Base-by-base conservation (phyloP, 2,888 invertebrate genomes). In the Caenorhabditis virilis region DNA sequence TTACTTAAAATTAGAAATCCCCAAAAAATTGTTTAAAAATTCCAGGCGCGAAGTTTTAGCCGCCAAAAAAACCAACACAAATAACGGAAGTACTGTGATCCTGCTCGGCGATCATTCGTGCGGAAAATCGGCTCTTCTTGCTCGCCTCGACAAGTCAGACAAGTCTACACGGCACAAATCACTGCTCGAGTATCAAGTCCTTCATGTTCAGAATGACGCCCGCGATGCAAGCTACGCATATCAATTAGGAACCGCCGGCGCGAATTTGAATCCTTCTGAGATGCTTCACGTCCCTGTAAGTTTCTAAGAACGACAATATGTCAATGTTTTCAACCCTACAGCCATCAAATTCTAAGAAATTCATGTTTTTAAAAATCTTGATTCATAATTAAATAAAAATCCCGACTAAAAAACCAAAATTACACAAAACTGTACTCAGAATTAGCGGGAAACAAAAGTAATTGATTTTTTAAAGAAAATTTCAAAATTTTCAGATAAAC, bases 161-260 rank as follows among this genome's bases (percentile, higher is more conserved):
- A 49, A 55, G 26, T 45, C 58, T 13, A 43, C 41, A 26, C 66
- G 52, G 50, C 53, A 26, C 15, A 48, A 51, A 22, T 56, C 57
- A 26, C 54, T 58, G 16, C 66, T 82, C 2, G 82, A 80, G 33
- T 82, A 80, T 63, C 77, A 75, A 26, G 76, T 73, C 9, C 61
- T 81, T 33, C 71, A 72, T 30, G 72, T 80, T 11, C 77, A 80
- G 48, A 76, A 77, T 23, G 78, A 82, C 52, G 63, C 70, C 18
- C 62, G 74, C 13, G 79, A 80, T 38, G 70, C 71, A 33, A 76
- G 78, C 45, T 79, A 82, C 48, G 78, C 78, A 6, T 82, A 82
- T 58, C 78, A 78, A 59, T 65, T 82, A 33, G 78, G 77, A 39
- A 76, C 76, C 7, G 78, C 74, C 3, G 76, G 76, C 33, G 74